phyloP scores from a whole-genome alignment of 1,140 invertebrate genomes.

The Metopolophium dirhodum region DNA sequence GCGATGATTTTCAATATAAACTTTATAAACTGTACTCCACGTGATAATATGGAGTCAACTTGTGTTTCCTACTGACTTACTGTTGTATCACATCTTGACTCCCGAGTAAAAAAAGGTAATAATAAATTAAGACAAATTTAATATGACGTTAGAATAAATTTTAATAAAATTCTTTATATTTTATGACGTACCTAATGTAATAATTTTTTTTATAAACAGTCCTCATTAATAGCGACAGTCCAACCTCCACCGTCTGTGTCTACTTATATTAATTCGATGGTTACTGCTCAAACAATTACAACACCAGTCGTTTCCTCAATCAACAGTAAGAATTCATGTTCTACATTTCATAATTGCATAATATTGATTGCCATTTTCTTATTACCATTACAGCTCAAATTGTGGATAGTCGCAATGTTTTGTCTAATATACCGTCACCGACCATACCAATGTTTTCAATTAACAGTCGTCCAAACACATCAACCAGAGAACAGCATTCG shows the following conservation, averaged over 20 bases:
- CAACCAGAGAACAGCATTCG: conserved; percentile 20
- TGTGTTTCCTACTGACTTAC: neutral
- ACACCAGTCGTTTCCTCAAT: conserved; percentile 34
- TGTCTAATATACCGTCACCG: conserved; percentile 1
- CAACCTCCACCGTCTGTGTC: conserved; percentile 14
- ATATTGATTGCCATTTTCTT: neutral
- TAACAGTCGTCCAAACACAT: neutral
- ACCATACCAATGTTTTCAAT: conserved; percentile 24
- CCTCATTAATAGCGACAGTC: conserved; percentile 16
- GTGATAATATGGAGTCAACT: neutral
- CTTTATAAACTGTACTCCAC: neutral
- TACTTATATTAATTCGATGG: conserved; percentile 39
- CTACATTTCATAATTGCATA: neutral
- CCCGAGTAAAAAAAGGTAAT: neutral
- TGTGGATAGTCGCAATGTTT: conserved; percentile 16
- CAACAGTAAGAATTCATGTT: neutral
- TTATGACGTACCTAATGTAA: neutral
- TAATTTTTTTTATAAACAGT: neutral
- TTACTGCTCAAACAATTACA: conserved; percentile 37
- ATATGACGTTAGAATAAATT: neutral
- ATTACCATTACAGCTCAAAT: conserved; percentile 14
- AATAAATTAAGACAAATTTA: neutral
- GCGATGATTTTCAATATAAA: neutral
- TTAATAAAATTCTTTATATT: neutral
- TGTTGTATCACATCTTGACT: too few species aligned